A percentile compares a stretch with the other conserved stretches of the same genome.
phyloP scores from a whole-genome alignment of 2,113 vertebrate species.

The Corapipo altera region DNA sequence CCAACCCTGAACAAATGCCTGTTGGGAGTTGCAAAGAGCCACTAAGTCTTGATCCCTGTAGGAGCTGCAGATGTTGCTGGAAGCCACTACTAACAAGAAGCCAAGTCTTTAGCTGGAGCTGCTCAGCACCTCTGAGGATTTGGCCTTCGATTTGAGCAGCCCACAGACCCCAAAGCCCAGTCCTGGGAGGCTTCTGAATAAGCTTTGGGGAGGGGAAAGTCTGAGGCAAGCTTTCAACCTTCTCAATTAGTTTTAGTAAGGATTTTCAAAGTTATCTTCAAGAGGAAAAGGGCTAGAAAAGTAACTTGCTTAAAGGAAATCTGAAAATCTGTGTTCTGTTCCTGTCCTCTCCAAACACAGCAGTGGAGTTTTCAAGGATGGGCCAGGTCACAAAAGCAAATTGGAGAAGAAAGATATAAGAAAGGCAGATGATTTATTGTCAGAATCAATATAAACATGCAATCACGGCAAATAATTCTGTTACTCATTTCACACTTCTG shows the following conservation, averaged over 20 bases:
- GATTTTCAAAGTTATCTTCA: slow-evolving; percentile 10
- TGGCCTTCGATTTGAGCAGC: not conserved
- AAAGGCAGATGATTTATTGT: not conserved
- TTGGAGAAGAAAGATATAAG: not conserved
- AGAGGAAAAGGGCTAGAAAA: not conserved
- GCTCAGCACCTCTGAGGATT: slow-evolving; percentile 2
- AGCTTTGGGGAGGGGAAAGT: not conserved
- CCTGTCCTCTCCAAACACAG: not conserved
- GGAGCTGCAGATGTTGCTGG: slow-evolving; percentile 17
- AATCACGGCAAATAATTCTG: not conserved
- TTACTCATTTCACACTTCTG: not conserved
- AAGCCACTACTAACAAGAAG: not conserved
- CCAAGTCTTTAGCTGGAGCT: not conserved
- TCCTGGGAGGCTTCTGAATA: not conserved
- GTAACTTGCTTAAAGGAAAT: not conserved
- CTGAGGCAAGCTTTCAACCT: not conserved
- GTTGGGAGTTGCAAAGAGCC: not conserved
- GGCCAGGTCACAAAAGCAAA: not conserved
- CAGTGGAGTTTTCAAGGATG: not conserved
- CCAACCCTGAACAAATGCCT: not conserved
- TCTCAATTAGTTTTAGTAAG: not conserved
- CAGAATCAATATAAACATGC: not conserved
- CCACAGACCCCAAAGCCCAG: not conserved
- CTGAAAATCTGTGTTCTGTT: not conserved
- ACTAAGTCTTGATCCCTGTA: not conserved